Conservation (phyloP, 2,113 vertebrate genomes). For the human region DNA sequence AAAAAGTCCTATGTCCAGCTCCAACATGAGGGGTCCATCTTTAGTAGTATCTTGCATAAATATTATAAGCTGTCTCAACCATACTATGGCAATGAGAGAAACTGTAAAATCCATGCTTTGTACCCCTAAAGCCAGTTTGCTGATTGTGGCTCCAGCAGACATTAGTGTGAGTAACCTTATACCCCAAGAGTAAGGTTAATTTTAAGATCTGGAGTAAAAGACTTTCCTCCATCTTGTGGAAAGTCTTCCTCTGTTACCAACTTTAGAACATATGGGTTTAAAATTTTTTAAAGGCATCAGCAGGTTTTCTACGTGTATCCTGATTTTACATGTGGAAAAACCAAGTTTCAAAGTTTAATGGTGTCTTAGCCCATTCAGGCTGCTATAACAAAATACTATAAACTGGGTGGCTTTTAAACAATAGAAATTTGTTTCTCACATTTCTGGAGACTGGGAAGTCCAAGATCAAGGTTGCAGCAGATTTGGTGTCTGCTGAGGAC, state of each 20-base stretch:
- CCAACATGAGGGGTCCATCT: not conserved
- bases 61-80: not conserved
- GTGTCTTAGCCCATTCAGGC: not conserved
- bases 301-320: not conserved
- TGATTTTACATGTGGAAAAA: not conserved
- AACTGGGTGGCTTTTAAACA: not conserved
- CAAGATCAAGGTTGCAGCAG: not conserved
- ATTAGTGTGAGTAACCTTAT: not conserved
- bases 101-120: not conserved
- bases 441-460: not conserved
- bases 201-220: not conserved
- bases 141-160: not conserved
- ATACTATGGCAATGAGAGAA: not conserved
- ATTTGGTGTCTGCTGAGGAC: not conserved
- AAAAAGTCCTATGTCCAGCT: not conserved
- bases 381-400: not conserved
- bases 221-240: too few species aligned
- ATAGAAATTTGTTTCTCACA: not conserved
- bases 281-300: not conserved
- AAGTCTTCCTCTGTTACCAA: not conserved
- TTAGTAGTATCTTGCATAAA: not conserved
- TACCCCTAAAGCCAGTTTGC: not conserved
- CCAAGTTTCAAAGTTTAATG: not conserved
- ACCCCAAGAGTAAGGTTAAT: not conserved
- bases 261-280: not conserved